A percentile compares a stretch with the other conserved stretches of the same genome.
Evolutionary conservation across 1,140 invertebrate species (phyloP).

Genomic region (Lutraria rhynchaena): DNA sequence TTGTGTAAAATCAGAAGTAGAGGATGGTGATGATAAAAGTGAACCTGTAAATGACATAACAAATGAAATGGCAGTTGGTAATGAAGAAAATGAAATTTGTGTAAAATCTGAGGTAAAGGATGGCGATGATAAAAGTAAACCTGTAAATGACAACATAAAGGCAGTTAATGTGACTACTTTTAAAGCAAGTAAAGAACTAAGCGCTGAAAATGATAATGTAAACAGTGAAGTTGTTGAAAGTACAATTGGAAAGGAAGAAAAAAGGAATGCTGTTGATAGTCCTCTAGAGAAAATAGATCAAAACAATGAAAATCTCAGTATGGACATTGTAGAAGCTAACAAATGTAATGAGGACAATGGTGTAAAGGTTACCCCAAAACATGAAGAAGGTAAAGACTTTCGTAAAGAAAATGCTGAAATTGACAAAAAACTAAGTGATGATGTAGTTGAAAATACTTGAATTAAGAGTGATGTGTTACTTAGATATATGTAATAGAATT

Average conservation of each 20-base stretch:
- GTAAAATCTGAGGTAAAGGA: neutral
- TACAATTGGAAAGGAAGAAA: neutral
- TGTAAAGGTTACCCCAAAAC: neutral
- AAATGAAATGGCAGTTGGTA: slow-evolving; percentile 6
- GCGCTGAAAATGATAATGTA: neutral
- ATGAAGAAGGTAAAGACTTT: neutral
- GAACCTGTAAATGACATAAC: neutral
- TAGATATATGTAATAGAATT: neutral
- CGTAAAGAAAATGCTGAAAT: neutral
- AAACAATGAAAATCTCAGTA: neutral
- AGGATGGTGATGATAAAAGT: slow-evolving; percentile 4
- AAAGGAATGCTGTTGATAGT: neutral
- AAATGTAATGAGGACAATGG: neutral
- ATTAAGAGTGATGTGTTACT: neutral
- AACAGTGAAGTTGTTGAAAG: neutral
- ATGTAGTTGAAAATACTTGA: neutral
- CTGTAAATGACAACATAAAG: no score
- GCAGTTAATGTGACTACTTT: no score
- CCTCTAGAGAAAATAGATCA: neutral
- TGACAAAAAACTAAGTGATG: neutral
- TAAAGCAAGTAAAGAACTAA: neutral
- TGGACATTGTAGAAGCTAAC: neutral
- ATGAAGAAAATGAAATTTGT: neutral
- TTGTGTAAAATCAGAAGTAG: neutral
- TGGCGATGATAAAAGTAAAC: no score